phyloP scores from a whole-genome alignment of 2,797 vertebrate species.

The Spinibarbus caldwelli region DNA sequence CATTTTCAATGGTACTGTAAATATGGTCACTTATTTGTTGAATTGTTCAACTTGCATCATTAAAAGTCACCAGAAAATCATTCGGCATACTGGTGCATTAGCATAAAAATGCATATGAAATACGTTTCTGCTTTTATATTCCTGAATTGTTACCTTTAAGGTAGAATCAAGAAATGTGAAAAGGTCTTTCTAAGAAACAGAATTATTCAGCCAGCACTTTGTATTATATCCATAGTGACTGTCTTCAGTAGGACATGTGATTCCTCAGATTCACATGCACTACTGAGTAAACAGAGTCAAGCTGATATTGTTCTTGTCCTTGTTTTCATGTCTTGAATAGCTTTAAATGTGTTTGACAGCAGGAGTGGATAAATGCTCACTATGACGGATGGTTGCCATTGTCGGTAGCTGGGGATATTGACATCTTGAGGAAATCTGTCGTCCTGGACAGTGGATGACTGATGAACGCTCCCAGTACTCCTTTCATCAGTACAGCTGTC shows the following conservation, averaged over 20 bases:
- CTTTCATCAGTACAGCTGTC: slow-evolving; percentile 43
- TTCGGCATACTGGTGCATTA: not conserved
- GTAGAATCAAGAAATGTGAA: not conserved
- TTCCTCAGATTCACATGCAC: not conserved
- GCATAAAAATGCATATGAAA: not conserved
- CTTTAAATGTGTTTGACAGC: slow-evolving; percentile 32
- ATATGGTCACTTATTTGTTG: not conserved
- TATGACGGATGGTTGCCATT: slow-evolving; percentile 33
- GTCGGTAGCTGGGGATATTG: slow-evolving; percentile 40
- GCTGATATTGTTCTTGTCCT: not conserved
- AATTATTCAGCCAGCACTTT: not conserved
- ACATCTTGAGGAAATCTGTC: slow-evolving; percentile 51
- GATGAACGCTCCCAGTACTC: slow-evolving; percentile 20
- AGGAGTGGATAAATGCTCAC: slow-evolving; percentile 18
- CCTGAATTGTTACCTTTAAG: not conserved
- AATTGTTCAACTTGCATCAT: not conserved
- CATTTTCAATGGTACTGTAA: not conserved
- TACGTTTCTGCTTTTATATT: not conserved
- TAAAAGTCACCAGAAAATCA: not conserved
- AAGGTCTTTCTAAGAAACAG: not conserved
- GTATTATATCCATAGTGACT: not conserved
- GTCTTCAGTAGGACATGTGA: not conserved
- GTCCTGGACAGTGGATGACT: slow-evolving; percentile 30
- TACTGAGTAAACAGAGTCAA: not conserved
- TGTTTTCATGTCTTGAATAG: slow-evolving; percentile 7